These are phyloP conservation scores for Callorhinus ursinus DNA, from an alignment of 2,113 vertebrate genomes.

Conservation along the genomic window DNA sequence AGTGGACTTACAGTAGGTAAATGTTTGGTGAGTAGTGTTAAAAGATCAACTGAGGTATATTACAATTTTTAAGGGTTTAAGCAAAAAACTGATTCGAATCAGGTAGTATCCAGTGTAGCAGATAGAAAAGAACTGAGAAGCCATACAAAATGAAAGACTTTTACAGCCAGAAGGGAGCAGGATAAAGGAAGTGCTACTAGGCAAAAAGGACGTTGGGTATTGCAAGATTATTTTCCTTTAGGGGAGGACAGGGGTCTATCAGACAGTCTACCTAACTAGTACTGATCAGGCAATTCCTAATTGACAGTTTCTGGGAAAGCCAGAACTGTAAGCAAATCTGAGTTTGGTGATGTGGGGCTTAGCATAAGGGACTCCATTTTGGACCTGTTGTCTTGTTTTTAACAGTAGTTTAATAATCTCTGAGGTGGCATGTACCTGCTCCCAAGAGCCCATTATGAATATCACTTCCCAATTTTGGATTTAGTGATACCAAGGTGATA, in stretches of 20 bases:
- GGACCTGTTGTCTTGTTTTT: neutral
- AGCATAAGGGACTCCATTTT: neutral
- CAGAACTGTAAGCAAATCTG: neutral
- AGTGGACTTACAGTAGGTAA: neutral
- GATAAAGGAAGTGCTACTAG: neutral
- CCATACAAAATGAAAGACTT: neutral
- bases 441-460: neutral
- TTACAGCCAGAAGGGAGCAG: neutral
- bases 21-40: neutral
- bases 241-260: neutral
- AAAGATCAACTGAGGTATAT: neutral
- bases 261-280: neutral
- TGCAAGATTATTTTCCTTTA: neutral
- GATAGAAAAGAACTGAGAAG: neutral
- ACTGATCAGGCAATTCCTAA: neutral
- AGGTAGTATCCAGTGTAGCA: neutral
- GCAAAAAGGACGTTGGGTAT: neutral
- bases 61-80: neutral
- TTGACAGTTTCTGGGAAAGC: neutral
- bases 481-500: neutral
- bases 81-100: neutral
- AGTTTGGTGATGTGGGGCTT: neutral
- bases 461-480: neutral
- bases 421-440: neutral
- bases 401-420: neutral